Evolutionary conservation across 2,113 vertebrate species (phyloP).

Genomic region (Sturnus vulgaris): DNA sequence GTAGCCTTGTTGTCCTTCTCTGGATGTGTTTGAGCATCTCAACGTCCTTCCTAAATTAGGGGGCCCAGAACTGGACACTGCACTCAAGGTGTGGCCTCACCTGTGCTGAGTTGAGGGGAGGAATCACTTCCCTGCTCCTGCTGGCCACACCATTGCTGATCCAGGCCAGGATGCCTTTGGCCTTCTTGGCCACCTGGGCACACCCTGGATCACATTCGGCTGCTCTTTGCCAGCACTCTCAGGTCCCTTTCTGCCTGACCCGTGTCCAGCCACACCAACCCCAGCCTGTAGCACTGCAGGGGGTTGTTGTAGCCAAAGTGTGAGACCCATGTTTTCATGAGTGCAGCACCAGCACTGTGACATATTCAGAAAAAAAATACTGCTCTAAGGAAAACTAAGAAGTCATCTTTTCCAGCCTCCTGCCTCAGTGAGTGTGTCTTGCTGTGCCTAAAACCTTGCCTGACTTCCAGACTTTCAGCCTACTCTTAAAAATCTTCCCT

Average conservation of each 20-base stretch:
- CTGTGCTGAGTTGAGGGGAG: background rate
- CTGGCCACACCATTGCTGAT: background rate
- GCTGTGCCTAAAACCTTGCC: background rate
- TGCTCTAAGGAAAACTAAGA: background rate
- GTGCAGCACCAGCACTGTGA: background rate
- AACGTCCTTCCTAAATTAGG: background rate
- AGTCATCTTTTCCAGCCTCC: background rate
- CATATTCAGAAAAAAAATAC: background rate
- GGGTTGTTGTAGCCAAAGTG: background rate
- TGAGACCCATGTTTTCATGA: background rate
- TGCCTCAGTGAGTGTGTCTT: background rate
- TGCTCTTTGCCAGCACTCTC: accelerated
- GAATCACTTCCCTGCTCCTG: background rate
- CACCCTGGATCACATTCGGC: background rate
- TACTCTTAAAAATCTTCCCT: background rate
- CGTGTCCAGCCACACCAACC: background rate
- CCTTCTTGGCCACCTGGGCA: background rate
- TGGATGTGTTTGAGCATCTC: accelerated
- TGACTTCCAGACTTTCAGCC: background rate
- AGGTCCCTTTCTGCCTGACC: background rate
- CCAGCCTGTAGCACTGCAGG: background rate
- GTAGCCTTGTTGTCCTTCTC: background rate
- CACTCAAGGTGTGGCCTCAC: background rate
- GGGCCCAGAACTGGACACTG: background rate
- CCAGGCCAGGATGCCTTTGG: background rate